Conservation (phyloP, 1,140 invertebrate species). For the Triops longicaudatus region DNA sequence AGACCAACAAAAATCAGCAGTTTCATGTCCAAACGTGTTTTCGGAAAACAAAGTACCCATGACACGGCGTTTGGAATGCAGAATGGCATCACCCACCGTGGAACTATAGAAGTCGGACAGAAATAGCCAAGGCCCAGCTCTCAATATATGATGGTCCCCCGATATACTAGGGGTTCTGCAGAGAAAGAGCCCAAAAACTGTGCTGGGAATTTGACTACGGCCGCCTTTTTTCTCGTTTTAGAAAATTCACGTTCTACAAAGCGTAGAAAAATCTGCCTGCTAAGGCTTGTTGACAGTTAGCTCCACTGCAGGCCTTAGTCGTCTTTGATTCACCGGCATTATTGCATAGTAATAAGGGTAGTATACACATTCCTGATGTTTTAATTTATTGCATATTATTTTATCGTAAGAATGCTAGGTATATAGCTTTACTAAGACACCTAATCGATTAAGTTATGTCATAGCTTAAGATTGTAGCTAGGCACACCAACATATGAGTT, state of each 20-base stretch:
- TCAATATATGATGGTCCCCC: background rate
- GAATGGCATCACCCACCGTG: background rate
- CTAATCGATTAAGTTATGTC: no score
- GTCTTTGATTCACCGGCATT: no score
- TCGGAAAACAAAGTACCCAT: background rate
- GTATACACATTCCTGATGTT: no score
- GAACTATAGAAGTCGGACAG: conserved; percentile 6
- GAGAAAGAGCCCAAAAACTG: background rate
- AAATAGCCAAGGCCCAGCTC: conserved; percentile 4
- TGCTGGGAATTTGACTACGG: background rate
- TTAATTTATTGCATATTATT: no score
- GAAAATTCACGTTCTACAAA: no score
- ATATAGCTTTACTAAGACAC: no score
- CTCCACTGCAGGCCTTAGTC: no score
- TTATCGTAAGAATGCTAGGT: no score
- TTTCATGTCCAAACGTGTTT: background rate
- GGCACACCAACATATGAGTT: background rate
- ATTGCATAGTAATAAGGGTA: no score
- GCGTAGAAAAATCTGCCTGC: no score
- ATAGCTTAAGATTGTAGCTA: background rate
- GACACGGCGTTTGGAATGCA: background rate
- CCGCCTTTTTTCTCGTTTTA: no score
- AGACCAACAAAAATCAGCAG: background rate
- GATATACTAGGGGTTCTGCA: background rate
- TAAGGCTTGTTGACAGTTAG: no score